Evolutionary conservation across 37 sponge, comb jelly and placozoan species (phyloP).

Genomic region (Crambe crambe): DNA sequence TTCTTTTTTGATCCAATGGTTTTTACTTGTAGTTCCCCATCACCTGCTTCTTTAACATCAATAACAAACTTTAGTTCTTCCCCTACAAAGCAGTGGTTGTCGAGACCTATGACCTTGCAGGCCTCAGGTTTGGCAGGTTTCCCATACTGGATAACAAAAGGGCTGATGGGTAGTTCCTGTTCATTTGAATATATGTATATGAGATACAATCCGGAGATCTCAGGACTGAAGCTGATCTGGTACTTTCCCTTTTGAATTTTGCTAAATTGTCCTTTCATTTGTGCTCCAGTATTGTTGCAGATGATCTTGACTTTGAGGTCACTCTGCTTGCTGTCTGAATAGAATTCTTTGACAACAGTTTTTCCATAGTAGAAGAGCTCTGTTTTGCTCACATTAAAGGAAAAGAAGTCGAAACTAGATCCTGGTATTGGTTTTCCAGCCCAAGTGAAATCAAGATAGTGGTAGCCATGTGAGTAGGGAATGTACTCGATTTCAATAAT

Average conservation of each 20-base stretch:
- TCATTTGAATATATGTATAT: constrained; percentile 46
- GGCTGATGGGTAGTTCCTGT: constrained; percentile 59
- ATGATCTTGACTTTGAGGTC: constrained; percentile 43
- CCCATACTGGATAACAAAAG: constrained; percentile 57
- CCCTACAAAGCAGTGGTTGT: constrained; percentile 18
- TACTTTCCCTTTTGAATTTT: constrained; percentile 44
- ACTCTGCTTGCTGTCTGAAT: constrained; percentile 25
- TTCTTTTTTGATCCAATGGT: constrained; percentile 6
- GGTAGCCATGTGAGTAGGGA: constrained; percentile 13
- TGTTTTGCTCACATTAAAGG: constrained; percentile 1
- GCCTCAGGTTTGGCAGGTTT: constrained; percentile 57
- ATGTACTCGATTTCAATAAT: constrained; percentile 11
- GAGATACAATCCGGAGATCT: constrained; percentile 48
- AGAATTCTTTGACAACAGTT: constrained; percentile 24
- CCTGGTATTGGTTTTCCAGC: background rate
- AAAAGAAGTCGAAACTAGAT: constrained; percentile 33
- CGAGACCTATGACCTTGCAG: constrained; percentile 11
- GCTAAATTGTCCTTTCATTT: constrained; percentile 52
- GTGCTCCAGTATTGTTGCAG: constrained; percentile 26
- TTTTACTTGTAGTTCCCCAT: constrained; percentile 39
- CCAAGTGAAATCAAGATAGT: constrained; percentile 46
- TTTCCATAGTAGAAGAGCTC: constrained; percentile 28
- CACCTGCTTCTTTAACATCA: constrained; percentile 52
- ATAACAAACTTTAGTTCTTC: constrained; percentile 41
- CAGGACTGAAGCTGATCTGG: constrained; percentile 32